A percentile compares a stretch with the other conserved stretches of the same genome.
Evolutionary conservation across 2,888 invertebrate genomes (phyloP).

Genomic region (Drymonia ruficornis): DNA sequence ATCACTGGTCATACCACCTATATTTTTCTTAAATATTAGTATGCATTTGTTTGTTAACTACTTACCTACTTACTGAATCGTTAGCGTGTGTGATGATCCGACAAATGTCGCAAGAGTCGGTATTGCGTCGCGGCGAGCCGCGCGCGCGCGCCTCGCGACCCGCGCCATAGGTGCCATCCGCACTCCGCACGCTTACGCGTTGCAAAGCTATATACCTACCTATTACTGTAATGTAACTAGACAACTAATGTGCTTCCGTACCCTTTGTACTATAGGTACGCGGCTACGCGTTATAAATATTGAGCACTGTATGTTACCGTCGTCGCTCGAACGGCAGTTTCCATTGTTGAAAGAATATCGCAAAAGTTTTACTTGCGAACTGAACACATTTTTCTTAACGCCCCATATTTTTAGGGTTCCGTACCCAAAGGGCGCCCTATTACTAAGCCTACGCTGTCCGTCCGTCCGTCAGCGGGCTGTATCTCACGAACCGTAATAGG

Average conservation of each 20-base stretch:
- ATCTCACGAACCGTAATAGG: too few relatives aligned
- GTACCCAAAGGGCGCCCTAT: too few relatives aligned
- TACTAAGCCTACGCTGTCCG: too few relatives aligned
- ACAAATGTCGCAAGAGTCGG: not conserved
- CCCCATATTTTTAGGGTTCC: too few relatives aligned
- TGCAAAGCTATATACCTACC: constrained; percentile 5
- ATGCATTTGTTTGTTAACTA: too few relatives aligned
- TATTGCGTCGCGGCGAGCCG: constrained; percentile 2
- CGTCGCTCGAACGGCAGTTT: not conserved
- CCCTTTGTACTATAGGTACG: constrained; percentile 7
- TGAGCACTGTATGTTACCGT: constrained; percentile 13
- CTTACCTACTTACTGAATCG: not conserved
- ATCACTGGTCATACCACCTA: too few relatives aligned
- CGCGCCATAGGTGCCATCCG: not conserved
- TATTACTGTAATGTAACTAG: constrained; percentile 2
- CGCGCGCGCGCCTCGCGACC: not conserved
- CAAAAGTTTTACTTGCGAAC: not conserved
- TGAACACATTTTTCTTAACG: too few relatives aligned
- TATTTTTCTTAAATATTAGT: too few relatives aligned
- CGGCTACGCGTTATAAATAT: constrained; percentile 13
- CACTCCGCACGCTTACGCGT: constrained; percentile 10
- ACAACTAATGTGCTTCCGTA: constrained; percentile 11
- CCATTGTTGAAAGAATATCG: not conserved
- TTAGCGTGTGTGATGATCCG: constrained; percentile 1
- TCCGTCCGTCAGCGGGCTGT: too few relatives aligned